These are phyloP conservation scores for Orthonychiurus folsomi DNA, from an alignment of 2,888 invertebrate genomes.

Conservation along the genomic window DNA sequence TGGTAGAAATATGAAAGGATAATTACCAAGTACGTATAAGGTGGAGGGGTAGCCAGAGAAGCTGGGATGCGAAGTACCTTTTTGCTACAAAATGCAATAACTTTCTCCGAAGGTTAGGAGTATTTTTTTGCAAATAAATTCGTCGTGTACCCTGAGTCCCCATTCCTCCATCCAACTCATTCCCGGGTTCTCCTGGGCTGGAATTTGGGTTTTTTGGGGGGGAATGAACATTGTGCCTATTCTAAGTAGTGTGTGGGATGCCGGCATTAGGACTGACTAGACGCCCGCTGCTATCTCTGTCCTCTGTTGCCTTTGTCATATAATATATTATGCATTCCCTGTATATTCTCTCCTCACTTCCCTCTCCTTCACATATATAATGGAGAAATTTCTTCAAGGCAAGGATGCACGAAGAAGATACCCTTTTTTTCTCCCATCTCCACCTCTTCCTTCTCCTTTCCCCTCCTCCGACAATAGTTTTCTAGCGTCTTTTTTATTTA, in stretches of 20 bases:
- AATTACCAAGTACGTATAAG: too few relatives aligned
- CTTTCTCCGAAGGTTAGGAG: conserved; percentile 18
- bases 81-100: conserved; percentile 18
- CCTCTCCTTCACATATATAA: conserved; percentile 18
- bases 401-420: conserved; percentile 7
- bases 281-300: background rate
- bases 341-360: conserved; percentile 14
- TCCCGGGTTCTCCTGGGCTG: background rate
- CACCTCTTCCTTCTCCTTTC: conserved; percentile 24
- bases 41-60: too few relatives aligned
- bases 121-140: conserved; percentile 22
- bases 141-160: background rate
- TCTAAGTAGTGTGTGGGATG: conserved; percentile 9
- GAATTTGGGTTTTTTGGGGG: background rate
- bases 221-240: background rate
- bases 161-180: background rate
- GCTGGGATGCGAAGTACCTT: conserved; percentile 16
- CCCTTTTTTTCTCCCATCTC: conserved; percentile 25
- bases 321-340: conserved; percentile 29
- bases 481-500: conserved; percentile 35
- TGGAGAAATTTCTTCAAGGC: conserved; percentile 16
- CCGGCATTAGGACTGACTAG: background rate
- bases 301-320: conserved; percentile 18
- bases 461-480: conserved; percentile 22
- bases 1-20: too few relatives aligned